Percentiles rank a stretch among this genome's conserved stretches.
Evolutionary conservation across 2,113 vertebrate genomes (phyloP).

Genomic region (Syngnathus floridae): DNA sequence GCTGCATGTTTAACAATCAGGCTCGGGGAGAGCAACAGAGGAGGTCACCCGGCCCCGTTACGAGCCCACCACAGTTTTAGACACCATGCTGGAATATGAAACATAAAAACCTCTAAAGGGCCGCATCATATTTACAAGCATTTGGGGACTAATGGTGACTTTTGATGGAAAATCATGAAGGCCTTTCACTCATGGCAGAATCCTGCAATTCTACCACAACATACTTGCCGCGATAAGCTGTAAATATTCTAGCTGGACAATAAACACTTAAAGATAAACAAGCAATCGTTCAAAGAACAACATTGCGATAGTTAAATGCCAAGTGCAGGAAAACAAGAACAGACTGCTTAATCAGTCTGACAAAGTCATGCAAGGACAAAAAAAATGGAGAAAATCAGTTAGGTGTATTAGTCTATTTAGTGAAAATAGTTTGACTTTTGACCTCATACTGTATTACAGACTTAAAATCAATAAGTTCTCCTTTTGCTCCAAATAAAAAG

Average conservation of each 20-base stretch:
- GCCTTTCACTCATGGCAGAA: background rate
- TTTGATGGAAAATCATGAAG: background rate
- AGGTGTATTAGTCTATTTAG: background rate
- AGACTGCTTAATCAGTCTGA: background rate
- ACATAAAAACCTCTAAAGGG: background rate
- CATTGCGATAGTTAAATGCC: background rate
- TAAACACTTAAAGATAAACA: background rate
- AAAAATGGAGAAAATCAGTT: background rate
- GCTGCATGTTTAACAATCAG: constrained; percentile 6
- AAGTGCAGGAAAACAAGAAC: background rate
- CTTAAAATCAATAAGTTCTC: too few relatives aligned
- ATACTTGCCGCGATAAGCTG: background rate
- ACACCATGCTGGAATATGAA: constrained; percentile 1
- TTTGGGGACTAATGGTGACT: background rate
- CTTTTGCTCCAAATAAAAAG: too few relatives aligned
- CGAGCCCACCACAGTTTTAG: background rate
- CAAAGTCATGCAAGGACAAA: background rate
- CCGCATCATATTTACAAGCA: background rate
- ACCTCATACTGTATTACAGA: background rate
- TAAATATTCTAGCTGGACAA: background rate
- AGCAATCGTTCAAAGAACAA: background rate
- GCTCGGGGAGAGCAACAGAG: background rate
- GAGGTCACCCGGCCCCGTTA: background rate
- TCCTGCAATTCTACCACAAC: background rate
- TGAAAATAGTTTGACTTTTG: background rate